Evolutionary conservation across 2,797 vertebrate genomes (phyloP), one percentile per base, ranked within the genome.

Genomic region (Hoplostethus mediterraneus): DNA sequence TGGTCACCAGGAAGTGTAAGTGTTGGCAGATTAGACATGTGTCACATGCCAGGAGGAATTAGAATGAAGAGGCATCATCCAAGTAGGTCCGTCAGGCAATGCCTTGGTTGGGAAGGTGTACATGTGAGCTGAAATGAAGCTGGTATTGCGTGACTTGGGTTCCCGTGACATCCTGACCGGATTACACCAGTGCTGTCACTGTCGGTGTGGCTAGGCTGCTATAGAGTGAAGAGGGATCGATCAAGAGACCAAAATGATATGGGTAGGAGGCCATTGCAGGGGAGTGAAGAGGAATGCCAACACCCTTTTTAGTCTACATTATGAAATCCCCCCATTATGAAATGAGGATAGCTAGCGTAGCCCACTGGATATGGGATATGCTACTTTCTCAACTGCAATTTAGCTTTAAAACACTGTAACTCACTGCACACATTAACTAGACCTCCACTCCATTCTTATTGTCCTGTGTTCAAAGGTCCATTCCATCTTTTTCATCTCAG

Each of bases 41-140:
- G 67, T 65, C 36, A 49, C 58, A 64, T 66, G 48, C 60, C 49
- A 42, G 5, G 49, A 58, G 11, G 42, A 10, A 40, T 73, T 63
- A 0, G 28, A 71, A 21, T 31, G 48, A 68, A 44, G 49, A 69
- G 17, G 60, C 36, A 31, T 64, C 49, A 55, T 44, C 51, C 36
- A 17, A 47, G 36, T 31, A 33, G 1, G 51, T 25, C 36, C 56
- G 40, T 59, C 36, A 70, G 68, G 33, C 62, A 57, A 40, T 49
- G 70, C 12, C 11, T 14, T 40, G 33, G 47, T 14, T 59, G 2
- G 52, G 31, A n/a, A 45, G 28, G 28, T 28, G 28, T 28, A 58
- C 69, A 63, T 49, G 66, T 75, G 61, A 73, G 38, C 5, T 54
- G 31, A 30, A 17, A 31, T 33, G n/a, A 44, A 6, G 48, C 52